Conservation (phyloP, 2,797 vertebrate genomes). For the Hypotaenidia okinawae region DNA sequence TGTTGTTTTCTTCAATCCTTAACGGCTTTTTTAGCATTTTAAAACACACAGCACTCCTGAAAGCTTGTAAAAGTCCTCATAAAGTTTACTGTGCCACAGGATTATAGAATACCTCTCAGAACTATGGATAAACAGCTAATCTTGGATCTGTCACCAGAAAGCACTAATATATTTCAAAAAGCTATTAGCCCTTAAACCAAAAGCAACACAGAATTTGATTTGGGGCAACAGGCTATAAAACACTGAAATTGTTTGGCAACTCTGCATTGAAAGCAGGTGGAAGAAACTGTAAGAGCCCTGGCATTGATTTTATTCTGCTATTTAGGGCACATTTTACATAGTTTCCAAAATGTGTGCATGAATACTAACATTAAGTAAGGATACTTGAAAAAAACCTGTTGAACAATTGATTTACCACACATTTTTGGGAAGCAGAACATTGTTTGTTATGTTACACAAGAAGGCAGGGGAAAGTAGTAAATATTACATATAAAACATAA, state of each 20-base stretch:
- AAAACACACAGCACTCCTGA: conserved; percentile 28
- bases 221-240: conserved; percentile 53
- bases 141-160: conserved; percentile 53
- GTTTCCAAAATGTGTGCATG: not conserved
- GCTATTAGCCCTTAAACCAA: conserved; percentile 69
- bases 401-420: conserved; percentile 28
- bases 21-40: conserved; percentile 44
- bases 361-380: conserved; percentile 21
- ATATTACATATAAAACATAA: conserved; percentile 27
- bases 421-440: not conserved
- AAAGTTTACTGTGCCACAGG: conserved; percentile 57
- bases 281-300: conserved; percentile 7
- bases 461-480: not conserved
- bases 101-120: conserved; percentile 49
- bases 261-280: conserved; percentile 33
- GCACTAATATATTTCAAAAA: conserved; percentile 65
- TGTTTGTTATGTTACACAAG: not conserved
- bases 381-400: not conserved
- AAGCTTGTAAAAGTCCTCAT: conserved; percentile 64
- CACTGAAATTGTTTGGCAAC: conserved; percentile 53
- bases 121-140: conserved; percentile 60
- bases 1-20: conserved; percentile 13
- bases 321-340: conserved; percentile 40
- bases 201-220: conserved; percentile 63
- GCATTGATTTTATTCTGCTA: conserved; percentile 25